A percentile compares a stretch with the other conserved stretches of the same genome.
phyloP scores from a whole-genome alignment of 2,797 vertebrate species.

The Somateria mollissima region DNA sequence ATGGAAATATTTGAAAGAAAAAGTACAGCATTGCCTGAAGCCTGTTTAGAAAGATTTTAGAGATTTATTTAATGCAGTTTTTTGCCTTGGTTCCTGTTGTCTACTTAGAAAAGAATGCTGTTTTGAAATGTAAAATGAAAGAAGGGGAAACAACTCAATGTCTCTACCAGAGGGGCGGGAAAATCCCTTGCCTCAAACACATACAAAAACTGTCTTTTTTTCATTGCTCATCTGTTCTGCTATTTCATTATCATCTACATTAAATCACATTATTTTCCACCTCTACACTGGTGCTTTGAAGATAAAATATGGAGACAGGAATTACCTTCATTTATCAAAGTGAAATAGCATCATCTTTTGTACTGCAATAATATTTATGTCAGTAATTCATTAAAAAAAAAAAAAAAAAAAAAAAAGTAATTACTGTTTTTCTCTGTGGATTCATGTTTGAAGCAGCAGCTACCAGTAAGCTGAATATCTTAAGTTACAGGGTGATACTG shows the following conservation, averaged over 20 bases:
- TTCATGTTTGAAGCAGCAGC: not conserved
- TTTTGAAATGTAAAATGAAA: slow-evolving; percentile 70
- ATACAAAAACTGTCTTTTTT: slow-evolving; percentile 27
- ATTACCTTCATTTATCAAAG: slow-evolving; percentile 12
- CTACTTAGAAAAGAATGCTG: slow-evolving; percentile 68
- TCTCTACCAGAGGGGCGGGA: slow-evolving; percentile 48
- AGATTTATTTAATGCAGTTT: slow-evolving; percentile 64
- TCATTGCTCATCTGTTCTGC: not conserved
- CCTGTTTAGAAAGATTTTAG: slow-evolving; percentile 42
- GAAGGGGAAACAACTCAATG: slow-evolving; percentile 43
- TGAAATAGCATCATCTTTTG: slow-evolving; percentile 44
- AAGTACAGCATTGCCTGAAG: slow-evolving; percentile 58
- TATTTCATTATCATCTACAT: slow-evolving; percentile 40
- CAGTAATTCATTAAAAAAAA: not conserved
- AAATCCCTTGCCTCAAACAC: not conserved
- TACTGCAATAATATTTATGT: slow-evolving; percentile 7
- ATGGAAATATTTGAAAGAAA: slow-evolving; percentile 69
- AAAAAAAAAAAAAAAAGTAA: not conserved
- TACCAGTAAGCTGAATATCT: not conserved
- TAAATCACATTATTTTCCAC: slow-evolving; percentile 33
- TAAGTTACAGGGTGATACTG: not conserved
- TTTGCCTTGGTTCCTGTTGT: slow-evolving; percentile 50
- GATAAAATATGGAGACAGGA: slow-evolving; percentile 11
- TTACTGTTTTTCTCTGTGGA: slow-evolving; percentile 3
- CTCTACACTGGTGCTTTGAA: slow-evolving; percentile 3